Evolutionary conservation across 2,113 vertebrate genomes (phyloP).

Genomic region (Cinclus mexicanus): DNA sequence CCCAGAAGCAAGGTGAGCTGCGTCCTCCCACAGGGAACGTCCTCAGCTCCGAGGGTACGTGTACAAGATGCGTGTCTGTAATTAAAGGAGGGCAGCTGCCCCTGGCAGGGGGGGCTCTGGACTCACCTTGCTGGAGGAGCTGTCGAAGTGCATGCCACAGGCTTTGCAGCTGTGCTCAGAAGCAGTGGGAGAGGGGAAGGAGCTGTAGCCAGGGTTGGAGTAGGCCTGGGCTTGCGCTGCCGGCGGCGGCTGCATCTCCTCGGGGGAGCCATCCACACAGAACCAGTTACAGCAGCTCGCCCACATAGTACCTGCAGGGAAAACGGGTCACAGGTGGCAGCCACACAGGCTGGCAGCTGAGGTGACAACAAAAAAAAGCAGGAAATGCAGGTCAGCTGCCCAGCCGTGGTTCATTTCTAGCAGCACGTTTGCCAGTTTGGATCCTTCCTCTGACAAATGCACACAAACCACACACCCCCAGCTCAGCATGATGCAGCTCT

Average conservation of each 20-base stretch:
- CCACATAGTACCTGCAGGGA: slow-evolving; percentile 82
- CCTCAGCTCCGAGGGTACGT: accelerated
- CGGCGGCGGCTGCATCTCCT: slow-evolving; percentile 50
- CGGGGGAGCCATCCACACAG: slow-evolving; percentile 83
- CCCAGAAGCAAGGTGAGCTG: background rate
- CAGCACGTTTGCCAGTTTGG: accelerated
- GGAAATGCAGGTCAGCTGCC: background rate
- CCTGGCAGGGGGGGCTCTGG: background rate
- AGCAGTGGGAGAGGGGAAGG: slow-evolving; percentile 80
- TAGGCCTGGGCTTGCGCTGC: slow-evolving; percentile 78
- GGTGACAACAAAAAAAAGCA: background rate
- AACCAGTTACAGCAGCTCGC: slow-evolving; percentile 92
- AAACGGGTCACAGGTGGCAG: background rate
- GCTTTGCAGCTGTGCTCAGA: slow-evolving; percentile 82
- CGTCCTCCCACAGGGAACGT: background rate
- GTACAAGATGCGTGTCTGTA: background rate
- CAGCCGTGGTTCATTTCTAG: background rate
- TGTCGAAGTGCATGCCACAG: slow-evolving; percentile 79
- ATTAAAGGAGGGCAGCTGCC: background rate
- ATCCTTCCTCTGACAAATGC: background rate
- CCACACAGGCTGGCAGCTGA: background rate
- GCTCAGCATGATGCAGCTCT: accelerated
- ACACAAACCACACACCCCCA: background rate
- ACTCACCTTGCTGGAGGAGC: slow-evolving; percentile 81
- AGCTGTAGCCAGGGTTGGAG: slow-evolving; percentile 87